Evolutionary conservation across 2,113 vertebrate genomes (phyloP).

Genomic region (Peromyscus maniculatus): DNA sequence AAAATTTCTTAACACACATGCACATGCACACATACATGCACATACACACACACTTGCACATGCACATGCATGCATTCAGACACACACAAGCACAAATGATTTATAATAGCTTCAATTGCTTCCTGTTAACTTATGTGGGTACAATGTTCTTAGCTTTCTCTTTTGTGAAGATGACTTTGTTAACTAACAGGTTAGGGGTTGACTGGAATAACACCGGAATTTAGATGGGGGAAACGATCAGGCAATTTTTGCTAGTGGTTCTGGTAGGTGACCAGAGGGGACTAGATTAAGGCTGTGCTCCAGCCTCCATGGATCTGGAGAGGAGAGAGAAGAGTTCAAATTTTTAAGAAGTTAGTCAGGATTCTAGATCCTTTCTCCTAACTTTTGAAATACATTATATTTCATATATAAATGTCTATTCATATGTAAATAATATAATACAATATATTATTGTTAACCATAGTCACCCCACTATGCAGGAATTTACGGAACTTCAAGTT

Average conservation of each 20-base stretch:
- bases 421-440: neutral
- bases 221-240: neutral
- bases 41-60: neutral
- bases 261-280: neutral
- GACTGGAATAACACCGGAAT: neutral
- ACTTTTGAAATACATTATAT: neutral
- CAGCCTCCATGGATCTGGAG: neutral
- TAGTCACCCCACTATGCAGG: neutral
- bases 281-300: neutral
- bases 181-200: neutral
- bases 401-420: neutral
- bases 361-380: neutral
- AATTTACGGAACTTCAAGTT: neutral
- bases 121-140: neutral
- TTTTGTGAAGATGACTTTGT: neutral
- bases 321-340: neutral
- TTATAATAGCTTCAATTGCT: neutral
- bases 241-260: neutral
- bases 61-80: neutral
- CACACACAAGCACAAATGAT: neutral
- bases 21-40: neutral
- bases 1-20: neutral
- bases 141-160: neutral
- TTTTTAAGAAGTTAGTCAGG: neutral
- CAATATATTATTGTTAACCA: neutral